Evolutionary conservation across 2,888 invertebrate species (phyloP).

Genomic region (Sesia apiformis): DNA sequence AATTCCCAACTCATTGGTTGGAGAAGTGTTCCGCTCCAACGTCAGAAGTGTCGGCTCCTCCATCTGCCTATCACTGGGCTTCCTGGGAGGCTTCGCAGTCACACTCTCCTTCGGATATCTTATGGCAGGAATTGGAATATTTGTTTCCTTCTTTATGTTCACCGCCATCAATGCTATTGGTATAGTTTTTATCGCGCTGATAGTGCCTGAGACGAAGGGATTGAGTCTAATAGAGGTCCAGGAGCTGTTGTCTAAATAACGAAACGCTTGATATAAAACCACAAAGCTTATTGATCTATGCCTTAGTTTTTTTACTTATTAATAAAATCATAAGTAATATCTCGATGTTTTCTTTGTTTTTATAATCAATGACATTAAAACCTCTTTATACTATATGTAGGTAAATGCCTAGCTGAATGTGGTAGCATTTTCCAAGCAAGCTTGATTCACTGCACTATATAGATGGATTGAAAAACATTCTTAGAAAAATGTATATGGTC

Average conservation of each 20-base stretch:
- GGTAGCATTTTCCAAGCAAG: no score
- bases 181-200: not conserved
- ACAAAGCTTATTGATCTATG: no score
- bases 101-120: slow-evolving; percentile 26
- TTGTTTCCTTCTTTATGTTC: not conserved
- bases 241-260: not conserved
- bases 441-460: no score
- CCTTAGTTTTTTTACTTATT: no score
- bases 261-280: no score
- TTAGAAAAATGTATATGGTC: no score
- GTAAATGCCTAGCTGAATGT: no score
- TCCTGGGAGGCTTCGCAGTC: slow-evolving; percentile 32
- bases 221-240: not conserved
- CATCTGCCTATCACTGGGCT: slow-evolving; percentile 30
- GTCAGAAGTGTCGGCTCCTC: slow-evolving; percentile 31
- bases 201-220: not conserved
- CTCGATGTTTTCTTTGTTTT: no score
- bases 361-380: no score
- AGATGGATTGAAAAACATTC: no score
- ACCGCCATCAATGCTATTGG: not conserved
- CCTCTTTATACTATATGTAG: no score
- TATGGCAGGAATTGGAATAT: slow-evolving; percentile 23
- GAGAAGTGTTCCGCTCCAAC: slow-evolving; percentile 32
- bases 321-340: no score
- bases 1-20: slow-evolving; percentile 29